These are phyloP conservation scores for Apodemia duryi DNA, from an alignment of 2,888 invertebrate genomes.

Conservation along the genomic window DNA sequence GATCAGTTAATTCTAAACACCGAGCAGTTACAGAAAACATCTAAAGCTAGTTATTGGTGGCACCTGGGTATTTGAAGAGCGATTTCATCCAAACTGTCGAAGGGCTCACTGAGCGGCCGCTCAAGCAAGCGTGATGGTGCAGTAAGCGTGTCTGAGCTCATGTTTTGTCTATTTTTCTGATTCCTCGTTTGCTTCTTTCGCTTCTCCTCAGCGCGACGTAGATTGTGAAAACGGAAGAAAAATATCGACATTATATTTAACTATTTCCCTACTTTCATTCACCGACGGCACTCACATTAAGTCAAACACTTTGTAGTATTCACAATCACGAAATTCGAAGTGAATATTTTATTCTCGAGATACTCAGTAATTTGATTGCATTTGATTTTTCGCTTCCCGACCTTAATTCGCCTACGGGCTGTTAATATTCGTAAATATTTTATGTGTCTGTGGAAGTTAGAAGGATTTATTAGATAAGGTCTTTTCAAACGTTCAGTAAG, in stretches of 20 bases:
- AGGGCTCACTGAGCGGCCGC: constrained; percentile 89
- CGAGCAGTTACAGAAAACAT: constrained; percentile 27
- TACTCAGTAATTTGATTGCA: neutral
- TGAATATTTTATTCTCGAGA: neutral
- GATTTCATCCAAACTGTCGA: constrained; percentile 94
- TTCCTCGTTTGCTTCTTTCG: constrained; percentile 48
- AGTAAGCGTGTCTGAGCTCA: constrained; percentile 80
- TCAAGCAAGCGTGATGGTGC: constrained; percentile 91
- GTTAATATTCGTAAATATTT: constrained; percentile 17
- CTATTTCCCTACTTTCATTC: neutral
- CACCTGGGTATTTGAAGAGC: constrained; percentile 96
- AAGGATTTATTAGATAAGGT: neutral
- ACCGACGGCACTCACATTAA: constrained; percentile 11
- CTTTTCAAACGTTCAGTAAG: no score
- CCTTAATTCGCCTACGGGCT: constrained; percentile 9
- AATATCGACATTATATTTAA: constrained; percentile 91
- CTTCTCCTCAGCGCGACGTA: constrained; percentile 89
- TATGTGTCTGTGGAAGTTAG: constrained; percentile 18
- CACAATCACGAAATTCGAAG: constrained; percentile 1
- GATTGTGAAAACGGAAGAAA: constrained; percentile 96
- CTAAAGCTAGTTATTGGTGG: constrained; percentile 37
- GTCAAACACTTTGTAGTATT: constrained; percentile 1
- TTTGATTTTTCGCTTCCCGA: constrained; percentile 15
- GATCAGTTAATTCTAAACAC: neutral
- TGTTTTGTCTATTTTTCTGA: constrained; percentile 46